A percentile compares a stretch with the other conserved stretches of the same genome.
These are phyloP conservation scores for Neoaliturus tenellus DNA, from an alignment of 2,888 invertebrate species.

Conservation along the genomic window DNA sequence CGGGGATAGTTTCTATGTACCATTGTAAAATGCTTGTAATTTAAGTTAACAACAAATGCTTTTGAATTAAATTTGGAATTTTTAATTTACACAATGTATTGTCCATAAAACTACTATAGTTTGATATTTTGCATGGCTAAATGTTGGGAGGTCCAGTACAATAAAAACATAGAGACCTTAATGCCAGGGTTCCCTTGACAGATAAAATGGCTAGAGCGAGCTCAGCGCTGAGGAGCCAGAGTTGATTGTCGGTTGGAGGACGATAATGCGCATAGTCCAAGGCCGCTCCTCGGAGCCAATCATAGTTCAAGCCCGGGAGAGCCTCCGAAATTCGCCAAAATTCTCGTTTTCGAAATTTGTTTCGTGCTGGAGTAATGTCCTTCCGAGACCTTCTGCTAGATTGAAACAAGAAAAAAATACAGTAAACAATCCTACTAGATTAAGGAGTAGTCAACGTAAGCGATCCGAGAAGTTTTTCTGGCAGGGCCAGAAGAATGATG, in stretches of 20 bases:
- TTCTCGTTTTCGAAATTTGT: not conserved
- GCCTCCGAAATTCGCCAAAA: conserved; percentile 19
- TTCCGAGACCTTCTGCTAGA: not conserved
- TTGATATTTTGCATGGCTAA: too few species aligned
- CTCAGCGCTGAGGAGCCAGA: not conserved
- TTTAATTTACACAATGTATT: too few species aligned
- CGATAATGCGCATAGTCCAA: conserved; percentile 8
- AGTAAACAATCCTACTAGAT: not conserved
- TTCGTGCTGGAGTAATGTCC: conserved; percentile 3
- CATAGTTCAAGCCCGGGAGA: conserved; percentile 5
- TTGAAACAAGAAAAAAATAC: not conserved
- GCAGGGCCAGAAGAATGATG: too few species aligned
- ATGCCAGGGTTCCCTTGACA: too few species aligned
- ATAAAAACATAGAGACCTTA: too few species aligned
- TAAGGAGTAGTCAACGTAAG: not conserved
- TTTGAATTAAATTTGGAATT: too few species aligned
- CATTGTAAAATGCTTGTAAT: too few species aligned
- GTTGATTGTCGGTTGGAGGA: not conserved
- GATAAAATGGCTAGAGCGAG: not conserved
- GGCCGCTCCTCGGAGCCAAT: not conserved
- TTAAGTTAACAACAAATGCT: too few species aligned
- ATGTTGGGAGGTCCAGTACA: too few species aligned
- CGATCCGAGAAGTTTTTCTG: too few species aligned
- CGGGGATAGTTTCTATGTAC: too few species aligned
- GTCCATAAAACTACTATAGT: too few species aligned